Conservation (phyloP, 2,888 invertebrate species). For the Drosophila helvetica region DNA sequence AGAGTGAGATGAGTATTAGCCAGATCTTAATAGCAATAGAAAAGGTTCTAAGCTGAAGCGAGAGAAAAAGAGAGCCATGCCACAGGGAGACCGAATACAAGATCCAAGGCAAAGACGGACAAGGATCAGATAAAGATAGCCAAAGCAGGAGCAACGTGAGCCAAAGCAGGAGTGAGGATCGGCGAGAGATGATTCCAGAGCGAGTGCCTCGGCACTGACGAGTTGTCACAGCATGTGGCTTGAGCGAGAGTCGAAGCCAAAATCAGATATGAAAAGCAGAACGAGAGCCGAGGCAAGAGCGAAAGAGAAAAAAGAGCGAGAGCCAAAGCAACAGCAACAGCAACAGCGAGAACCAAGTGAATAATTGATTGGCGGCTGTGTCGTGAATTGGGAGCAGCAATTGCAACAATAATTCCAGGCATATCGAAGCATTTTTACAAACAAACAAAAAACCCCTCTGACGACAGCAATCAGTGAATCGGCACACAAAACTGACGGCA, state of each 20-base stretch:
- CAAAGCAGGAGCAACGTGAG: too few species aligned
- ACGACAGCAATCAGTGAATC: conserved; percentile 69
- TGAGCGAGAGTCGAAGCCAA: too few species aligned
- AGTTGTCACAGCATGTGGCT: too few species aligned
- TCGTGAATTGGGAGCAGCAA: conserved; percentile 64
- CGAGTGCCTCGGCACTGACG: not conserved
- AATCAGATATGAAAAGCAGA: too few species aligned
- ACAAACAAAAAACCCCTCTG: conserved; percentile 24
- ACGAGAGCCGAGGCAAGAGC: too few species aligned
- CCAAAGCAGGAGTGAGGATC: not conserved
- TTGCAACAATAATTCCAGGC: conserved; percentile 77
- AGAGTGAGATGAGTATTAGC: conserved; percentile 2
- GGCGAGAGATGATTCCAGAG: not conserved
- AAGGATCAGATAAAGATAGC: too few species aligned
- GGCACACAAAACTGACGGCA: conserved; percentile 61
- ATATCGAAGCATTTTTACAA: conserved; percentile 74
- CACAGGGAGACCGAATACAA: too few species aligned
- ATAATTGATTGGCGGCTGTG: conserved; percentile 23
- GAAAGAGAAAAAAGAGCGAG: too few species aligned
- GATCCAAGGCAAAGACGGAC: too few species aligned
- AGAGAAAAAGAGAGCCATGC: not conserved
- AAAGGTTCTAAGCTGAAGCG: not conserved
- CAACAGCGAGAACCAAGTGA: not conserved
- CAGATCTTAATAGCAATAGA: not conserved
- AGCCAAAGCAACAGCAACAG: too few species aligned